These are phyloP conservation scores for Dioctria rufipes DNA, from an alignment of 2,888 invertebrate genomes.

Conservation along the genomic window DNA sequence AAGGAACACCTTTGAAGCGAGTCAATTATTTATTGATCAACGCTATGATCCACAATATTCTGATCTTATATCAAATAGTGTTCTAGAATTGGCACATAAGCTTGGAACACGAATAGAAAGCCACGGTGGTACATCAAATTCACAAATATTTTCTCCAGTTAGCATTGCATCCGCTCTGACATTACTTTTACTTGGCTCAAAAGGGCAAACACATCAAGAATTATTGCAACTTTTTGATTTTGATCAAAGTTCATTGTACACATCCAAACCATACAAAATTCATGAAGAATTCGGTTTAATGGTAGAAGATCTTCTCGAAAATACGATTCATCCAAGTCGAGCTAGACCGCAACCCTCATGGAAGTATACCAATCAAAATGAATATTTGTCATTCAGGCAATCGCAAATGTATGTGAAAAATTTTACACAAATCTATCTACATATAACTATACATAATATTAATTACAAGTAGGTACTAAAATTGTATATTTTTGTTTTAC, in stretches of 20 bases:
- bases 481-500: not conserved
- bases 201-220: conserved; percentile 81
- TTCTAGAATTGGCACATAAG: conserved; percentile 65
- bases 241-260: conserved; percentile 58
- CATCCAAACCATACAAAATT: conserved; percentile 55
- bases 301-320: conserved; percentile 65
- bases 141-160: conserved; percentile 80
- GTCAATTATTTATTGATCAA: not conserved
- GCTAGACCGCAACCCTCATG: conserved; percentile 62
- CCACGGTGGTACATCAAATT: not conserved
- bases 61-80: conserved; percentile 63
- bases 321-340: conserved; percentile 58
- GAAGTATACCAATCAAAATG: conserved; percentile 60
- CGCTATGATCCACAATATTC: conserved; percentile 62
- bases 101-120: conserved; percentile 62
- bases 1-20: not conserved
- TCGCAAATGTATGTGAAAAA: not conserved
- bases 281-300: conserved; percentile 67
- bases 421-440: not conserved
- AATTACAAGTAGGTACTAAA: too few relatives aligned
- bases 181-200: conserved; percentile 80
- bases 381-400: not conserved
- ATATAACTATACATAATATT: not conserved
- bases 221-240: conserved; percentile 75
- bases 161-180: conserved; percentile 80